Evolutionary conservation across 1,140 invertebrate species (phyloP), one percentile per base, ranked within the genome.

Genomic region (Dendrolimus kikuchii): DNA sequence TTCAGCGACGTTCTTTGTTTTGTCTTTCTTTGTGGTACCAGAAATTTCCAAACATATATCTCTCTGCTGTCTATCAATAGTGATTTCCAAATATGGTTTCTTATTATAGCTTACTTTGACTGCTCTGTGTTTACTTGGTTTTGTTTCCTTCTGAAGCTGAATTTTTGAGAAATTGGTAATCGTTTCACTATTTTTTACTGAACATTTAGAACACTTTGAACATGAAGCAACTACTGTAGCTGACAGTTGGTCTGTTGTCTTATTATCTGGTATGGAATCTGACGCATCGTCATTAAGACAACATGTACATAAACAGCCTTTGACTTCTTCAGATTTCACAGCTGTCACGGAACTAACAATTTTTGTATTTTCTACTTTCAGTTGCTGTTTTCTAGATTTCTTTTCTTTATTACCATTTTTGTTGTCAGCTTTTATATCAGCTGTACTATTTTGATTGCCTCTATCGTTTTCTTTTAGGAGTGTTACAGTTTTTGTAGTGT

Each of bases 31-130:
- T 5, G 23, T 23, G 36, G 47, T 37, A 44, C 47, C 59, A 40
- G 46, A 51, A 37, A 74, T 60, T 43, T 61, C 65, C 5, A 68
- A 51, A 42, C 54, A 57, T 43, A 71, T 68, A 41, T 68, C 67
- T 8, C 62, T 46, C n/a, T 62, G 40, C 5, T 64, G 67, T 10
- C 55, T 61, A 23, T 74, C 68, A 51, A 74, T 71, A 37, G 64
- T 62, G 42, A 76, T 72, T 10, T 68, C 68, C 5, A 74, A 46
- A 9, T 55, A 51, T 0, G 67, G 64, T 37, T 60, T 60, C 3
- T 46, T 55, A 10, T 7, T 41, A 41, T 46, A 39, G n/a, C 36
- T 43, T 46, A 40, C 37, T 52, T 62, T 47, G 7, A 51, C 5
- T 2, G 46, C 50, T 48, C 55, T 49, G 8, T 49, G 45, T 37